Base-by-base conservation (phyloP, 2,888 invertebrate genomes). In the Chrysina gloriosa region DNA sequence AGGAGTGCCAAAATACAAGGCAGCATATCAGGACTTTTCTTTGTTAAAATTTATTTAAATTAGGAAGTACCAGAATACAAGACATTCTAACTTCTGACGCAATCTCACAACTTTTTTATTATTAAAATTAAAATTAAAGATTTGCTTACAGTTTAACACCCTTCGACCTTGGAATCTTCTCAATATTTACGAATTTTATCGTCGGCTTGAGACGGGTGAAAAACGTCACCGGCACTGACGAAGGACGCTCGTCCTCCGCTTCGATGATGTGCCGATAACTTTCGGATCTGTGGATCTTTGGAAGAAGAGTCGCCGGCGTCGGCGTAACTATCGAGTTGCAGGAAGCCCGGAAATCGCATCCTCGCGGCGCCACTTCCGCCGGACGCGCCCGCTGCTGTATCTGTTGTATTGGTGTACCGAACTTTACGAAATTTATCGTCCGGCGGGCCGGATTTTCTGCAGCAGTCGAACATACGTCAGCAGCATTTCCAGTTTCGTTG, bases 281-380 rank as follows among this genome's bases (percentile, higher is more conserved):
- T 76, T 82, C 86, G 82, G 84, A 86, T 79, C 84, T 85, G 79
- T 78, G 86, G 82, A 84, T 86, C 82, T 83, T 85, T 83, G 80
- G 84, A 52, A 83, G 83, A 89, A 83, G 7, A 87, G 88, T 80
- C 36, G 29, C 42, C 5, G 27, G 7, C 87, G 88, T 80, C 21
- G 27, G 58, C 6, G 16, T n/a, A 89, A 83, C 68, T 89, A 86
- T 89, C 73, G 65, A 69, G 63, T 65, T 69, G 69, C 61, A 69
- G 63, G 52, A 70, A 69, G 23, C 63, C 58, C 67, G 67, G 67
- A 27, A 56, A 21, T 19, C 34, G 21, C 19, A 16, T 19, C 9
- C 1, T 19, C 9, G 27, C 2, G 14, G 42, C n/a, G 23, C 56
- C 25, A 6, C 23, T 34, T 29, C 27, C 61, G 47, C 45, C 54